Conservation (phyloP, 1,140 invertebrate species). For the Schlechtendalia chinensis region DNA sequence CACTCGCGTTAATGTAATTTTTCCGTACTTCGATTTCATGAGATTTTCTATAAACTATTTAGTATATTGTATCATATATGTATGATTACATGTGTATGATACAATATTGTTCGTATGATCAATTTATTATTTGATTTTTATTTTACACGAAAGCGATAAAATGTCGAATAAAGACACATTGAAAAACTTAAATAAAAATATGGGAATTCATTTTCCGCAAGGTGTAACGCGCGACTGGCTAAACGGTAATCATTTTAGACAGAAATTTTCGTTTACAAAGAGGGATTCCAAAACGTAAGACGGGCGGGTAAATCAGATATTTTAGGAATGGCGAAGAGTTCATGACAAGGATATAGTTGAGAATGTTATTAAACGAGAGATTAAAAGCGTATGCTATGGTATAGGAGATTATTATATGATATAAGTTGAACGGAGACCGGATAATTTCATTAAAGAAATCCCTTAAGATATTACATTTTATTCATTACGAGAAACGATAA, state of each 20-base stretch:
- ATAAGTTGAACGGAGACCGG: background rate
- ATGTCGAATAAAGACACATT: no score
- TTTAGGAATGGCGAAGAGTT: background rate
- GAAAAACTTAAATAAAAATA: no score
- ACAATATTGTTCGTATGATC: no score
- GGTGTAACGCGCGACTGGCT: no score
- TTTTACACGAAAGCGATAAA: no score
- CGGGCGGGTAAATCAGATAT: background rate
- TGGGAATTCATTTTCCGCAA: no score
- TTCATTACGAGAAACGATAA: background rate
- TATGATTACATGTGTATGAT: no score
- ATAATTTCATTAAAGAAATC: background rate
- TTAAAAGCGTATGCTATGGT: background rate
- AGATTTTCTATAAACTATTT: background rate
- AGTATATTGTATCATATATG: no score
- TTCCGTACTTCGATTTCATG: background rate
- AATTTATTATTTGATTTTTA: no score
- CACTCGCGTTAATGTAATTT: background rate
- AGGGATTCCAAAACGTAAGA: background rate
- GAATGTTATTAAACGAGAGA: slow-evolving; percentile 3
- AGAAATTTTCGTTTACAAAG: no score
- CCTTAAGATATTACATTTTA: background rate
- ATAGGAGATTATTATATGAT: slow-evolving; percentile 22
- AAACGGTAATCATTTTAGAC: no score
- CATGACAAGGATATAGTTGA: background rate